Evolutionary conservation across 1,140 invertebrate genomes (phyloP), one percentile per base, ranked within the genome.

Genomic region (Diorhabda elongata): DNA sequence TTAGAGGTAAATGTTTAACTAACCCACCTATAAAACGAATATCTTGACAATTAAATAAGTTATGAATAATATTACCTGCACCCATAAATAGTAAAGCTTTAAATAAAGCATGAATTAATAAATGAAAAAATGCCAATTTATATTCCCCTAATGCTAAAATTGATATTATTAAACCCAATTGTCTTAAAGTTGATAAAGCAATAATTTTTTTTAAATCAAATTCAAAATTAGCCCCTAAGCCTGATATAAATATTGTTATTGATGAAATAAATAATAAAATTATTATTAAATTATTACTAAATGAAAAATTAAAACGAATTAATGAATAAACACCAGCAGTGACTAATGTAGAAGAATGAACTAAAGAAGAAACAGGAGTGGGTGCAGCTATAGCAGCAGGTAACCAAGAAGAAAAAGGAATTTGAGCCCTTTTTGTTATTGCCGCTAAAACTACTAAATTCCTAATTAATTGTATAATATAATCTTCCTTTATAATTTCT

Each of bases 321-420:
- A 90, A 77, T 81, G 91, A 83, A 86, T 89, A 91, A 71, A 91
- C 83, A 0, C 88, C 89, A 0, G 88, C 88, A 45, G 88, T 90
- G 0, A 91, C 89, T 76, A 91, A 85, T 71, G 89, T 91, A 44
- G 89, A 91, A 71, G 89, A 91, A 86, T 91, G 88, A 79, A 91
- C 88, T 82, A 91, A 86, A 61, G 89, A 84, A 61, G 88, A 90
- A 72, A 91, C 85, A 58, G 88, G 87, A 9, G 88, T 90, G 57
- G 89, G 88, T 57, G 88, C 88, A 2, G 87, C 85, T 79, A 91
- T 91, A 44, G 89, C 89, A 4, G 84, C 84, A 0, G 89, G 90
- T 47, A 91, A 79, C 78, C 89, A 90, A 70, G 84, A 82, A 74
- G 86, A 88, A 87, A 91, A 91, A 62, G 88, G 87, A 84, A 90